A percentile compares a stretch with the other conserved stretches of the same genome.
Conservation (phyloP, 2,113 vertebrate species). For the Bungarus multicinctus region DNA sequence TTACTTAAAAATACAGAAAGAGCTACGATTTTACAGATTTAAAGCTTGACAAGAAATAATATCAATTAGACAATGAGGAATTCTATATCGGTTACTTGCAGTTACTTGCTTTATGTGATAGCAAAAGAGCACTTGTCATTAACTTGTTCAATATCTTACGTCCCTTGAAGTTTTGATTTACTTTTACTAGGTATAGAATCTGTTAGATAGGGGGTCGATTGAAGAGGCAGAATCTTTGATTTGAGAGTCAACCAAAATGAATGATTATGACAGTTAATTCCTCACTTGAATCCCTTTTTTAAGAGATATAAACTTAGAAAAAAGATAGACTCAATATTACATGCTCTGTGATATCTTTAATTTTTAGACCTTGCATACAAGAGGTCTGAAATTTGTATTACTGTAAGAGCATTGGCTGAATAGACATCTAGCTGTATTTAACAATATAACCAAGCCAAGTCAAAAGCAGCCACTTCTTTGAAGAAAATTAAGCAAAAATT, state of each 20-base stretch:
- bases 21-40: neutral
- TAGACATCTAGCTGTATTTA: neutral
- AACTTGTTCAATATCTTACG: constrained; percentile 17
- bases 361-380: neutral
- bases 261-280: constrained; percentile 3
- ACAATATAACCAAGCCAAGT: neutral
- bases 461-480: neutral
- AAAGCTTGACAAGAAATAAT: neutral
- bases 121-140: neutral
- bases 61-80: constrained; percentile 8
- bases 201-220: too few relatives aligned
- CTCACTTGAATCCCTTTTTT: neutral
- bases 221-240: neutral
- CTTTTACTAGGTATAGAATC: constrained; percentile 14
- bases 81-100: constrained; percentile 22
- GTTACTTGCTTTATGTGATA: neutral
- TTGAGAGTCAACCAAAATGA: constrained; percentile 25
- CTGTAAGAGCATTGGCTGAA: neutral
- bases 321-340: neutral
- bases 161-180: constrained; percentile 14
- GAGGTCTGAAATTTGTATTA: neutral
- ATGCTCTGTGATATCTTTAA: neutral
- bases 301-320: neutral
- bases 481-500: neutral
- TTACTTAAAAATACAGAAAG: neutral